A percentile compares a stretch with the other conserved stretches of the same genome.
Evolutionary conservation across 2,888 invertebrate species (phyloP).

Genomic region (Patella caerulea): DNA sequence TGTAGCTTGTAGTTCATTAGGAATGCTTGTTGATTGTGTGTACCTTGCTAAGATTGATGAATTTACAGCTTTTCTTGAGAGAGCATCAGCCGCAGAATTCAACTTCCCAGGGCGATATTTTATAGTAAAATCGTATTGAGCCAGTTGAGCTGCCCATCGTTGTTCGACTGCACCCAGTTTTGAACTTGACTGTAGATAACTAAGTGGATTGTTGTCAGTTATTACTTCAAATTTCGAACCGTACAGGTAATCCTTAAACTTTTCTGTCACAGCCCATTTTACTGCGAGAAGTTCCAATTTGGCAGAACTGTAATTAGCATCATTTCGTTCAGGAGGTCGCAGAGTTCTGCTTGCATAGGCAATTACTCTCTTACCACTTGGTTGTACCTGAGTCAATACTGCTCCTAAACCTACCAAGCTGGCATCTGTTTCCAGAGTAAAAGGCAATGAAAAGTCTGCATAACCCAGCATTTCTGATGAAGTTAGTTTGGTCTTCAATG

Average conservation of each 20-base stretch:
- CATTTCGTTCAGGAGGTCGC: conserved; percentile 26
- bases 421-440: conserved; percentile 30
- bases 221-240: conserved; percentile 27
- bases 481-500: conserved; percentile 23
- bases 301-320: conserved; percentile 32
- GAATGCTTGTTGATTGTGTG: neutral
- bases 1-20: conserved; percentile 6
- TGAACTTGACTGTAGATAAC: conserved; percentile 23
- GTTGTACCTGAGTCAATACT: conserved; percentile 25
- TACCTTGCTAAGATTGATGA: neutral
- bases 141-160: conserved; percentile 33
- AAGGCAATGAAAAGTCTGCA: conserved; percentile 20
- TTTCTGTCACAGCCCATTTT: conserved; percentile 39
- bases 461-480: conserved; percentile 28
- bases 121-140: conserved; percentile 27
- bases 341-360: conserved; percentile 35
- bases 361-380: conserved; percentile 29
- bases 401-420: conserved; percentile 26
- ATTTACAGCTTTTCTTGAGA: conserved; percentile 23
- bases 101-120: conserved; percentile 24
- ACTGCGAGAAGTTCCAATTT: conserved; percentile 37
- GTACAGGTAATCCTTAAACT: conserved; percentile 34
- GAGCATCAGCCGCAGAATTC: conserved; percentile 30
- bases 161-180: conserved; percentile 31
- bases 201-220: conserved; percentile 32